phyloP scores from a whole-genome alignment of 2,888 invertebrate species.

The Diogma glabrata region DNA sequence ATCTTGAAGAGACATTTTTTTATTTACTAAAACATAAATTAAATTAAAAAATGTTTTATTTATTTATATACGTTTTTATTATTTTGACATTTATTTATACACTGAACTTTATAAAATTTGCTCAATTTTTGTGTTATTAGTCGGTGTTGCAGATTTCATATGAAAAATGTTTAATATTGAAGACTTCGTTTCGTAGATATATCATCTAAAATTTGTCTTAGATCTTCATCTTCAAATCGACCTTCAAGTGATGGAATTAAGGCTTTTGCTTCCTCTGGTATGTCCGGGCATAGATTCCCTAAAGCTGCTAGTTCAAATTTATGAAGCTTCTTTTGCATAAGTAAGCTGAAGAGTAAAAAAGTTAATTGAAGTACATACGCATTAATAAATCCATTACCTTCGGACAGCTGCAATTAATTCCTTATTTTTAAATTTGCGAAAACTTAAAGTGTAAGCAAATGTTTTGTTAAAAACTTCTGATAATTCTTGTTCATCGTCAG shows the following conservation, averaged over 20 bases:
- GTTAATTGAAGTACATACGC: background rate
- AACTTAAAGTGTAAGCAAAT: slow-evolving; percentile 87
- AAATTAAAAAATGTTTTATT: too few species aligned
- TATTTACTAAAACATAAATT: too few species aligned
- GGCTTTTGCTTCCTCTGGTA: slow-evolving; percentile 95
- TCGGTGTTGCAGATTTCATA: too few species aligned
- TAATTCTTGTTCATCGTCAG: slow-evolving; percentile 96
- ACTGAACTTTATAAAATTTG: too few species aligned
- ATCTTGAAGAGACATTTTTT: slow-evolving; percentile 7
- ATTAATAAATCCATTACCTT: slow-evolving; percentile 44
- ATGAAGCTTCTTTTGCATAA: slow-evolving; percentile 90
- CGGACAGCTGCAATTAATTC: slow-evolving; percentile 95
- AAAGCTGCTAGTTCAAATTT: slow-evolving; percentile 97
- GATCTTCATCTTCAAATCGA: slow-evolving; percentile 94
- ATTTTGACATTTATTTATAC: too few species aligned
- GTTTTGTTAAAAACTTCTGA: slow-evolving; percentile 99
- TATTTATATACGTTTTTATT: too few species aligned
- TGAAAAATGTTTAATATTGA: slow-evolving; percentile 57
- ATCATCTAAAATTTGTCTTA: slow-evolving; percentile 92
- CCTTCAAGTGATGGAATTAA: slow-evolving; percentile 95
- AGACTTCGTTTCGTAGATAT: slow-evolving; percentile 97
- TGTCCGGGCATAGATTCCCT: slow-evolving; percentile 97
- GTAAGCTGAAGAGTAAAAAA: slow-evolving; percentile 47
- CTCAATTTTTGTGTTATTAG: too few species aligned
- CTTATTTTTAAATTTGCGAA: slow-evolving; percentile 95